A percentile compares a stretch with the other conserved stretches of the same genome.
These are phyloP conservation scores for Pristionchus japonicus DNA, from an alignment of 2,888 invertebrate genomes.

Conservation along the genomic window DNA sequence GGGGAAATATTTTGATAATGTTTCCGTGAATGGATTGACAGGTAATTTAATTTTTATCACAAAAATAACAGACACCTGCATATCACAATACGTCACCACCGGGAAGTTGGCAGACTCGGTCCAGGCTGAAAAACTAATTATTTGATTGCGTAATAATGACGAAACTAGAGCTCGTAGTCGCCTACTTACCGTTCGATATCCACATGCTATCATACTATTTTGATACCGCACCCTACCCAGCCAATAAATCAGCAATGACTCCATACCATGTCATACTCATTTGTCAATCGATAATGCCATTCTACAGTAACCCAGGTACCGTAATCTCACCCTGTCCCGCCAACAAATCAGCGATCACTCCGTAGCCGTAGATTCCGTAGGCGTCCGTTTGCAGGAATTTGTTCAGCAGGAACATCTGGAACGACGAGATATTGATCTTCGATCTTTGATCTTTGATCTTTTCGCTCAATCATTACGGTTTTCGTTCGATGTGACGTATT, in stretches of 20 bases:
- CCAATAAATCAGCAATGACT: slow-evolving; percentile 69
- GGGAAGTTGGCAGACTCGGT: slow-evolving; percentile 74
- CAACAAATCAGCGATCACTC: slow-evolving; percentile 71
- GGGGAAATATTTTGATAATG: no score
- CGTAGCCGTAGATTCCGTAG: slow-evolving; percentile 73
- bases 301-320: no score
- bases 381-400: slow-evolving; percentile 72
- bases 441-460: background rate
- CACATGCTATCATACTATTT: no score
- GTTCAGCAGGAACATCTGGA: slow-evolving; percentile 71
- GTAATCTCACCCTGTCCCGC: slow-evolving; percentile 65
- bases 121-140: slow-evolving; percentile 69
- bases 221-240: slow-evolving; percentile 65
- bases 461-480: no score
- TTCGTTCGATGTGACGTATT: no score
- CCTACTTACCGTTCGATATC: no score
- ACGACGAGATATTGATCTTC: background rate
- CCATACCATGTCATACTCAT: no score
- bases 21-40: no score
- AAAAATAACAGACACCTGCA: slow-evolving; percentile 52
- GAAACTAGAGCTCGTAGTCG: no score
- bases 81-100: slow-evolving; percentile 74
- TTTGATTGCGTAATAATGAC: no score
- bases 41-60: no score
- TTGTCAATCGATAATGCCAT: no score